Percentiles rank a stretch among this genome's conserved stretches.
Evolutionary conservation across 2,888 invertebrate species (phyloP).

Genomic region (Uropetala carovei): DNA sequence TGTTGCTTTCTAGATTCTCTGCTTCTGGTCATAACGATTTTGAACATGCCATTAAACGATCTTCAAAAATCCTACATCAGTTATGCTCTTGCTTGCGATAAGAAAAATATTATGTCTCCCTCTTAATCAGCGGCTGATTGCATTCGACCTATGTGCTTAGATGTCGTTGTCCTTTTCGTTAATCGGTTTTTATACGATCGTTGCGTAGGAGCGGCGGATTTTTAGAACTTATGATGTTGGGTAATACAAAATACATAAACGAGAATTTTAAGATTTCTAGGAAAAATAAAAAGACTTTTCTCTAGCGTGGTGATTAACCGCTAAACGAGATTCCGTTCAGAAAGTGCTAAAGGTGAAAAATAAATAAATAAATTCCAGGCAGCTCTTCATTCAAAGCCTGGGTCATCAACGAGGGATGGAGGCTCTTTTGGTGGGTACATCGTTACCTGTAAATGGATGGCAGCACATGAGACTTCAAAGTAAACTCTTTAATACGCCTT

Average conservation of each 20-base stretch:
- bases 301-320: conserved; percentile 35
- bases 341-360: conserved; percentile 1
- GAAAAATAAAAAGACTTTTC: conserved; percentile 7
- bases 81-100: no score
- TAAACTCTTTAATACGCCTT: conserved; percentile 19
- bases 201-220: neutral
- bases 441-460: conserved; percentile 55
- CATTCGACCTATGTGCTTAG: no score
- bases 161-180: no score
- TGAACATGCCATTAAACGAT: no score
- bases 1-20: no score
- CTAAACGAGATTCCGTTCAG: conserved; percentile 43
- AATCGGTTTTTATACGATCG: no score
- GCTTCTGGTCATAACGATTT: no score
- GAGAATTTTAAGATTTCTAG: neutral
- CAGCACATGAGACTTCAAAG: conserved; percentile 50
- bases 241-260: neutral
- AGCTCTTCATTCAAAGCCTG: neutral
- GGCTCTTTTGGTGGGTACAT: conserved; percentile 38
- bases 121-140: no score
- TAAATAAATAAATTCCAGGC: neutral
- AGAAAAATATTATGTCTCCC: no score
- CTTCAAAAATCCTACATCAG: no score
- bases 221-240: neutral
- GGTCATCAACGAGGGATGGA: conserved; percentile 11